These are phyloP conservation scores for Pelvicachromis taeniatus DNA, from an alignment of 2,113 vertebrate species.

Conservation along the genomic window DNA sequence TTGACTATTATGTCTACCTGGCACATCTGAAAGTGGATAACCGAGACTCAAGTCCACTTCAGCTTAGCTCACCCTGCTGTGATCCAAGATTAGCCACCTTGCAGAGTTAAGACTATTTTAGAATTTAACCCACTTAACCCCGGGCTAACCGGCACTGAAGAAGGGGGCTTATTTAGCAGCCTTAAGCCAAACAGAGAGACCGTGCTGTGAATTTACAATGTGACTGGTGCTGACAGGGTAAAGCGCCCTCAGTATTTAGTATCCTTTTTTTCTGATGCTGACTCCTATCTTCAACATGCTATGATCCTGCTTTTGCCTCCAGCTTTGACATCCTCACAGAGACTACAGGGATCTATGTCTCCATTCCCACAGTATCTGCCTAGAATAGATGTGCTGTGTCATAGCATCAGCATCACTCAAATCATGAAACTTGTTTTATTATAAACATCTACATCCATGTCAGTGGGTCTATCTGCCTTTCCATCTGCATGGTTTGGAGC, in stretches of 20 bases:
- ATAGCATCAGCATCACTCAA: constrained; percentile 54
- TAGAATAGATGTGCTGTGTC: constrained; percentile 46
- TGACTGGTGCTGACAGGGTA: constrained; percentile 8
- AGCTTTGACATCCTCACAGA: constrained; percentile 27
- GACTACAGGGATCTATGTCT: constrained; percentile 13
- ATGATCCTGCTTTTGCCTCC: constrained; percentile 13
- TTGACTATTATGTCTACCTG: constrained; percentile 23
- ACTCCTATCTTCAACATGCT: constrained; percentile 5
- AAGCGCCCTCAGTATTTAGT: neutral
- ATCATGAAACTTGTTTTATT: constrained; percentile 21
- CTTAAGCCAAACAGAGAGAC: neutral
- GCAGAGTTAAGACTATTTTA: constrained; percentile 48
- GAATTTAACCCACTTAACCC: constrained; percentile 50
- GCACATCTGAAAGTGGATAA: constrained; percentile 52
- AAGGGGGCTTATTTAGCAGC: constrained; percentile 12
- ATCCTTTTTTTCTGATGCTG: neutral
- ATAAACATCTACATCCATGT: constrained; percentile 45
- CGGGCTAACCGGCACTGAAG: neutral
- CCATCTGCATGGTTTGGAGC: constrained; percentile 62
- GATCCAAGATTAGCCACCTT: constrained; percentile 57
- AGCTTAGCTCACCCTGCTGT: constrained; percentile 31
- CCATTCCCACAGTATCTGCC: neutral
- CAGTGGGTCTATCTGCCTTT: constrained; percentile 34
- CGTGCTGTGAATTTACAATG: constrained; percentile 19
- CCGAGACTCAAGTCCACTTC: constrained; percentile 6